phyloP scores from a whole-genome alignment of 2,797 vertebrate genomes.

The Malacoraja senta region DNA sequence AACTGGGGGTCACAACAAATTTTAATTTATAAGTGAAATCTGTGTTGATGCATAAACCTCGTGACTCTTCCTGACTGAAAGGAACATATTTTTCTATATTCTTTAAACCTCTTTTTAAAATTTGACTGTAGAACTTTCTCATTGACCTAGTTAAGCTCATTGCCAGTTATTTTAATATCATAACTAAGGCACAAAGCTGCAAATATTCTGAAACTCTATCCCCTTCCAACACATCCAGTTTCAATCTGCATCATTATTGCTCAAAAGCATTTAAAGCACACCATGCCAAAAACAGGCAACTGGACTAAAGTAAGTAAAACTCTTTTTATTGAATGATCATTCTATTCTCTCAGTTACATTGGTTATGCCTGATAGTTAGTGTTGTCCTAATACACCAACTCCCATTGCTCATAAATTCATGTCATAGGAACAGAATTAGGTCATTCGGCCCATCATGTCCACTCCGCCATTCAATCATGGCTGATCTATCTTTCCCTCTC shows the following conservation, averaged over 20 bases:
- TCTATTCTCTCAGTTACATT: neutral
- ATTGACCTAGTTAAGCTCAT: neutral
- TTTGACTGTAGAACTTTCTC: neutral
- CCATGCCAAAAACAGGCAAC: neutral
- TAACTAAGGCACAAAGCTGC: neutral
- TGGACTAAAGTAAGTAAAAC: neutral
- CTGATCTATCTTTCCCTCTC: too few relatives aligned
- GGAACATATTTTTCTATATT: neutral
- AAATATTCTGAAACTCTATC: slow-evolving; percentile 14
- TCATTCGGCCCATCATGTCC: too few relatives aligned
- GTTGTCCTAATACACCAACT: neutral
- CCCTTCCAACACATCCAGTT: neutral
- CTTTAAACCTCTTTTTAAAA: neutral
- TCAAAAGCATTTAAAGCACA: neutral
- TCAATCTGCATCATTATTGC: slow-evolving; percentile 14
- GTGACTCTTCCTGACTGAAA: neutral
- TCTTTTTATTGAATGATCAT: neutral
- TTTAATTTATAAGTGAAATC: neutral
- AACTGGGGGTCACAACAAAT: neutral
- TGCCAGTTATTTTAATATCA: neutral
- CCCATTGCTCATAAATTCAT: too few relatives aligned
- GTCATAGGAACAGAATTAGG: too few relatives aligned
- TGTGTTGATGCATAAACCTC: neutral
- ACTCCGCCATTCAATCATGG: too few relatives aligned
- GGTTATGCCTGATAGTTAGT: neutral